A percentile compares a stretch with the other conserved stretches of the same genome.
Evolutionary conservation across 2,113 vertebrate genomes (phyloP).

Genomic region (Anas platyrhynchos): DNA sequence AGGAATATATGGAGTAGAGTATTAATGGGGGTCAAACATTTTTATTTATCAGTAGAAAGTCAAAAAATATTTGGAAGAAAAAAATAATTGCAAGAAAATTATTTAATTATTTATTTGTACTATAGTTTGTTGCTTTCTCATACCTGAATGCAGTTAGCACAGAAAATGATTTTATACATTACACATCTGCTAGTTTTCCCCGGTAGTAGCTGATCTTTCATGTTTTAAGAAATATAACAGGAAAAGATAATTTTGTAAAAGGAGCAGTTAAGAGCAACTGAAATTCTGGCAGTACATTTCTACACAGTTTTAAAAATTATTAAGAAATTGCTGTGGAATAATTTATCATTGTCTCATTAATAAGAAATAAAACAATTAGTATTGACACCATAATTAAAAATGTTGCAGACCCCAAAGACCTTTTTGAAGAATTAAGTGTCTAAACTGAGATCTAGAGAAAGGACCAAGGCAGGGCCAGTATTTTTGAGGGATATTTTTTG

Average conservation of each 20-base stretch:
- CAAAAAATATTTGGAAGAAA: background rate
- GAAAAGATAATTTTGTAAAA: background rate
- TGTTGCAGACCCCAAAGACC: background rate
- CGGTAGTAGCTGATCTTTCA: background rate
- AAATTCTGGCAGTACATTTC: background rate
- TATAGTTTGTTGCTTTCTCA: background rate
- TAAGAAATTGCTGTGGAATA: background rate
- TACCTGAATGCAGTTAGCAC: background rate
- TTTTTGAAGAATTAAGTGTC: background rate
- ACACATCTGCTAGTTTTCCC: background rate
- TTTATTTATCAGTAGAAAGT: constrained; percentile 10
- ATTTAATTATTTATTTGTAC: background rate
- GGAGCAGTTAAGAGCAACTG: background rate
- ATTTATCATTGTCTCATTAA: background rate
- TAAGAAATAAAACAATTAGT: background rate
- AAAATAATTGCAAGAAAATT: background rate
- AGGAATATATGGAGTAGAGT: background rate
- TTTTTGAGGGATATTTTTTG: background rate
- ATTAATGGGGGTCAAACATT: background rate
- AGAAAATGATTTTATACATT: background rate
- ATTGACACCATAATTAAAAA: background rate
- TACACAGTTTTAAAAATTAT: background rate
- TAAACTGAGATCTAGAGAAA: background rate
- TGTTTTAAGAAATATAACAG: background rate
- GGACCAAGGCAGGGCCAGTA: background rate